Conservation (phyloP, 2,888 invertebrate genomes). For the Andrena camellia region DNA sequence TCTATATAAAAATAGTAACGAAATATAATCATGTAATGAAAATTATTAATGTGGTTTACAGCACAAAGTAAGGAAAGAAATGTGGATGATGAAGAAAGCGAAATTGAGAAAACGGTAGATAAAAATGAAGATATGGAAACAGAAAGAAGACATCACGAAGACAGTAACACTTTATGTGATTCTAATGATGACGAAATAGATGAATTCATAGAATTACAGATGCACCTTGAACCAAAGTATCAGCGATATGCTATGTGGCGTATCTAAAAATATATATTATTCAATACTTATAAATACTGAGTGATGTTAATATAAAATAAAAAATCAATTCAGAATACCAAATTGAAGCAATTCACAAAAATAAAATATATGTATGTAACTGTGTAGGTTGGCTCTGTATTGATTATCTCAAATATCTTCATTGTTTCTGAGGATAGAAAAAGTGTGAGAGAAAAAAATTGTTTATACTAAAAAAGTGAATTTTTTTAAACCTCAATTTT, state of each 20-base stretch:
- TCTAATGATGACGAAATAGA: constrained; percentile 71
- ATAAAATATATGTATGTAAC: constrained; percentile 5
- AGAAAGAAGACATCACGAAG: constrained; percentile 29
- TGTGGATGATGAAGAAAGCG: constrained; percentile 27
- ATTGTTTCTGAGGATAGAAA: background rate
- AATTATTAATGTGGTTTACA: constrained; percentile 43
- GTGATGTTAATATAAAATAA: constrained; percentile 31
- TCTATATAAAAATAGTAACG: constrained; percentile 10
- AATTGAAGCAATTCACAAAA: constrained; percentile 29
- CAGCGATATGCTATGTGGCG: constrained; percentile 79
- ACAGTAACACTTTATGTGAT: constrained; percentile 49
- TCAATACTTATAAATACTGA: constrained; percentile 7
- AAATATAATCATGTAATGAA: constrained; percentile 8
- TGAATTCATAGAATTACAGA: constrained; percentile 70
- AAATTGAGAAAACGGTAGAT: constrained; percentile 25
- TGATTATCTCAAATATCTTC: constrained; percentile 1
- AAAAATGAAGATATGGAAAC: constrained; percentile 43
- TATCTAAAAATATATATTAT: constrained; percentile 65
- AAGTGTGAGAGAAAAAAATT: background rate
- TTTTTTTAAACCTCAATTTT: too few species aligned
- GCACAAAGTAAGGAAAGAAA: constrained; percentile 57
- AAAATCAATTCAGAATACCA: background rate
- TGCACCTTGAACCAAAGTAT: constrained; percentile 77
- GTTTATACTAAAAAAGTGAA: background rate
- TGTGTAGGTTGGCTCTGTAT: background rate